Evolutionary conservation across 1,140 invertebrate species (phyloP), one percentile per base, ranked within the genome.

Genomic region (Streblospio benedicti): DNA sequence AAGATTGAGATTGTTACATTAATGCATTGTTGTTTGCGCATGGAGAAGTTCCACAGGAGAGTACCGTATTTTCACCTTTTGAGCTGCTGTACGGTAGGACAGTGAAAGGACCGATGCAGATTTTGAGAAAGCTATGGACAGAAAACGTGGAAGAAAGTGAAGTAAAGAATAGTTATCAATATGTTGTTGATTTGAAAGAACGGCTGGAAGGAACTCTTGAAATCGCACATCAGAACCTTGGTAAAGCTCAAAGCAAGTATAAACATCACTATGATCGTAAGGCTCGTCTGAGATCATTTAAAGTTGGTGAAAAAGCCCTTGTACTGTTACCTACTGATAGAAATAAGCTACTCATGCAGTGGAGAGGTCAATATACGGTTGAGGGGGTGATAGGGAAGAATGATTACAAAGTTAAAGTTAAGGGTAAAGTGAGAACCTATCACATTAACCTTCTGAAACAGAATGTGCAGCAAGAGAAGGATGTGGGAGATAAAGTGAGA

Each of bases 101-200:
- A n/a, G 65, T 70, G 4, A 33, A 69, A 52, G 69, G 67, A 27
- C 67, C 71, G 28, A 56, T 69, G 45, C 27, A 57, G 2, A 63
- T 71, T 16, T 52, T 71, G 31, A 68, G 60, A 53, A 63, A 70
- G 52, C 44, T 69, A 12, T 73, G 65, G 70, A 67, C 69, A 1
- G 41, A 61, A 9, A 62, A 70, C 18, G 50, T 18, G 2, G 12
- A 5, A 2, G 23, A 47, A 4, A 6, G 31, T 2, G 65, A 63
- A 14, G 43, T 58, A 1, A 58, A 66, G 28, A 66, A 57, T n/a
- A 61, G 59, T 0, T 68, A 18, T 52, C 2, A 45, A 20, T 45
- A 12, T 45, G 43, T 45, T 45, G 12, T 45, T 18, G 43, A 45
- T 18, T 45, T 45, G n/a, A 18, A 54, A 52, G 49, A 67, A 1